These are phyloP conservation scores for Chlorodrepanis virens DNA, from an alignment of 2,113 vertebrate species.

Conservation along the genomic window DNA sequence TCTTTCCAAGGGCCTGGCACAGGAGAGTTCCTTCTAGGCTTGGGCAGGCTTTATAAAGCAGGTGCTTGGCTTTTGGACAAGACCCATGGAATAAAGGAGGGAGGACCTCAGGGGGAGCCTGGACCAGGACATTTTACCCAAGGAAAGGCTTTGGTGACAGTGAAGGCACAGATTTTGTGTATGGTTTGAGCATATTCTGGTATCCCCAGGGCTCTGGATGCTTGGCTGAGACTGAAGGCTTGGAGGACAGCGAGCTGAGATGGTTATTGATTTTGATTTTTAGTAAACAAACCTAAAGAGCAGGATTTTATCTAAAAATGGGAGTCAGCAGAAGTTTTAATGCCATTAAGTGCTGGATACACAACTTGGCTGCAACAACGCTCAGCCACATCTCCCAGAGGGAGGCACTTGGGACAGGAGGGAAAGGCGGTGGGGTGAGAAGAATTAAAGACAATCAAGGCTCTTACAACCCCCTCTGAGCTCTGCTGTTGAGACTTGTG, in stretches of 20 bases:
- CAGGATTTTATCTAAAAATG: neutral
- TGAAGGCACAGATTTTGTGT: accelerated
- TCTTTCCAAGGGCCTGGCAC: neutral
- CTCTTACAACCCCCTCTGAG: neutral
- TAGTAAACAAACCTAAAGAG: neutral
- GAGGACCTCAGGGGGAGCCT: neutral
- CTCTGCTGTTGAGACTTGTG: constrained; percentile 16
- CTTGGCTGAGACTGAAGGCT: neutral
- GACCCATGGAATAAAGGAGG: neutral
- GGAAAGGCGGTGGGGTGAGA: neutral
- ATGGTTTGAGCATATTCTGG: neutral
- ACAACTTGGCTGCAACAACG: neutral
- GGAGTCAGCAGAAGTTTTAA: neutral
- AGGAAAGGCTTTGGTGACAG: neutral
- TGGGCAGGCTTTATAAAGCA: neutral
- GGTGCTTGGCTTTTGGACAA: neutral
- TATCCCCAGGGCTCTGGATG: neutral
- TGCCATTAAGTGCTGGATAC: neutral
- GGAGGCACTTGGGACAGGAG: neutral
- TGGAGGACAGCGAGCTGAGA: neutral
- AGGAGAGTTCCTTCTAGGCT: neutral
- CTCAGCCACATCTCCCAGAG: neutral
- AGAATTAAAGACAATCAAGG: constrained; percentile 17
- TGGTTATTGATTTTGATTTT: neutral
- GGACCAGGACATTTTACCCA: neutral